Evolutionary conservation across 2,113 vertebrate genomes (phyloP).

Genomic region (Carlito syrichta): DNA sequence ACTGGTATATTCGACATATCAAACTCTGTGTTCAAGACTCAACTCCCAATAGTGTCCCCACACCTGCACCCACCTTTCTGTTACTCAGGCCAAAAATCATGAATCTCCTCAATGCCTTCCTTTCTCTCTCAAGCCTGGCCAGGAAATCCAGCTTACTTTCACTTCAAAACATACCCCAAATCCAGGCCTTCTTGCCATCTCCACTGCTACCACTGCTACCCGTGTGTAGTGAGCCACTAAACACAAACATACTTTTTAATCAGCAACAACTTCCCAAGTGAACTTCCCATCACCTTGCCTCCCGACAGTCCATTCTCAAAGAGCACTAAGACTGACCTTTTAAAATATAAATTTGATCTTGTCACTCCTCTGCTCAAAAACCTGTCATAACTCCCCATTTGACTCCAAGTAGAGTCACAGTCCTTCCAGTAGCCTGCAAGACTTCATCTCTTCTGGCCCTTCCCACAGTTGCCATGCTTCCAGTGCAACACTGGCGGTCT

Average conservation of each 20-base stretch:
- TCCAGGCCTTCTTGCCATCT: neutral
- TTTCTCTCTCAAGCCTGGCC: neutral
- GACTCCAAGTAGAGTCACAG: neutral
- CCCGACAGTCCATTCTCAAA: neutral
- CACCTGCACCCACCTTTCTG: neutral
- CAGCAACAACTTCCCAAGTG: neutral
- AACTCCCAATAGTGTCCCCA: neutral
- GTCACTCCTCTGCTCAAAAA: too few relatives aligned
- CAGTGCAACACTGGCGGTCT: neutral
- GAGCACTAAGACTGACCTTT: neutral
- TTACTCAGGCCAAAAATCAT: neutral
- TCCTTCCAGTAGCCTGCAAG: too few relatives aligned
- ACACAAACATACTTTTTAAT: neutral
- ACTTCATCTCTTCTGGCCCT: neutral
- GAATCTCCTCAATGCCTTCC: neutral
- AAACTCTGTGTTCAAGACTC: neutral
- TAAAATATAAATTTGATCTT: neutral
- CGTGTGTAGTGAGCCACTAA: neutral
- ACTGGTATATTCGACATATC: neutral
- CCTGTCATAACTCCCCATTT: neutral
- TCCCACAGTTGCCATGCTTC: neutral
- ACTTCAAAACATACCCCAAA: slow-evolving; percentile 6
- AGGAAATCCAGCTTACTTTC: neutral
- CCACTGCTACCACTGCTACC: neutral
- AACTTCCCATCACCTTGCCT: neutral